These are phyloP conservation scores for Rhinophrynus dorsalis DNA, from an alignment of 2,797 vertebrate genomes.

Conservation along the genomic window DNA sequence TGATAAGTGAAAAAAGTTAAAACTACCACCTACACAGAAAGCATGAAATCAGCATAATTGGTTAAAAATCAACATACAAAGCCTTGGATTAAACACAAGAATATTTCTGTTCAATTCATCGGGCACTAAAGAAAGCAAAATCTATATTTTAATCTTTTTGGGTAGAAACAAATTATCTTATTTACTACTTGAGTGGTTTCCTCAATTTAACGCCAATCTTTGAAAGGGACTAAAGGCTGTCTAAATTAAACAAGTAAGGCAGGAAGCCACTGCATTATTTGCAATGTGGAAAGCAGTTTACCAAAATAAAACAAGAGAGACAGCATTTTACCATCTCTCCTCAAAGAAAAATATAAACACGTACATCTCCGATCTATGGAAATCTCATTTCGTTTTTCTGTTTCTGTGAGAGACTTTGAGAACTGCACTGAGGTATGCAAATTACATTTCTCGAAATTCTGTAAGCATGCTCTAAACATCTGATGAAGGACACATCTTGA, in stretches of 20 bases:
- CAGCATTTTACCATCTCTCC: constrained; percentile 54
- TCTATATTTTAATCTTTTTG: constrained; percentile 77
- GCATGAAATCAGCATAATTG: constrained; percentile 38
- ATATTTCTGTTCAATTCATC: constrained; percentile 67
- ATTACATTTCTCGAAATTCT: too few species aligned
- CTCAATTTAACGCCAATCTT: constrained; percentile 84
- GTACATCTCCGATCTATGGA: constrained; percentile 56
- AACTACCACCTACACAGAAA: neutral
- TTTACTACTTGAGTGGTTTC: constrained; percentile 85
- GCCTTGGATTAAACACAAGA: constrained; percentile 48
- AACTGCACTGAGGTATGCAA: constrained; percentile 44
- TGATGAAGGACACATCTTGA: too few species aligned
- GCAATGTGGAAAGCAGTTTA: constrained; percentile 58
- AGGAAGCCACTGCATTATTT: constrained; percentile 69
- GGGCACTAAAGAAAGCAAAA: constrained; percentile 59
- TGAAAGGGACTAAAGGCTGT: constrained; percentile 73
- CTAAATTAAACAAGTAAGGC: constrained; percentile 71
- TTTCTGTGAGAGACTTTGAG: constrained; percentile 56
- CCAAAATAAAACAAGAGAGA: constrained; percentile 58
- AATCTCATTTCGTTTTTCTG: constrained; percentile 65
- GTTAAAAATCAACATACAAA: constrained; percentile 54
- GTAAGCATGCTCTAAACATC: too few species aligned
- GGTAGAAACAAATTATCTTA: constrained; percentile 81
- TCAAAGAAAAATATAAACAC: constrained; percentile 62
- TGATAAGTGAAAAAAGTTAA: neutral